A percentile compares a stretch with the other conserved stretches of the same genome.
phyloP scores from a whole-genome alignment of 1,140 invertebrate species.

The Riptortus pedestris region DNA sequence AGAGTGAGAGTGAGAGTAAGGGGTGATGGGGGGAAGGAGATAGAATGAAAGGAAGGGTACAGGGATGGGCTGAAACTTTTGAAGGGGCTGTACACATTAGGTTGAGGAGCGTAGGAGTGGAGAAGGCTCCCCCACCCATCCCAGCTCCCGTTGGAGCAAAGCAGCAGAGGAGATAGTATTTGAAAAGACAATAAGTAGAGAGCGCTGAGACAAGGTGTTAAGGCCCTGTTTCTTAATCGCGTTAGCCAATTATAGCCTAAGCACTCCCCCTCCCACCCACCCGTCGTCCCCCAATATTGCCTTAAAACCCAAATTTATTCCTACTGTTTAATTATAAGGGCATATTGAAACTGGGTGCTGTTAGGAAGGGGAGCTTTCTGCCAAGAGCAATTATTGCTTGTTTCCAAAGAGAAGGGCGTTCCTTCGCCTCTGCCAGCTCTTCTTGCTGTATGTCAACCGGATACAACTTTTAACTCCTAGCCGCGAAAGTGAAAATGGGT shows the following conservation, averaged over 20 bases:
- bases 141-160: too few species aligned
- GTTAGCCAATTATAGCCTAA: slow-evolving; percentile 28
- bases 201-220: slow-evolving; percentile 27
- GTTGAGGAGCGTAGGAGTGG: slow-evolving; percentile 5
- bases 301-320: slow-evolving; percentile 28
- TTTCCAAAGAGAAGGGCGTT: background rate
- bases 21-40: background rate
- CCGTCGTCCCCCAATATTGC: slow-evolving; percentile 24
- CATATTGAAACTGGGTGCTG: slow-evolving; percentile 23
- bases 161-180: slow-evolving; percentile 11
- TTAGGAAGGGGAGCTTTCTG: background rate
- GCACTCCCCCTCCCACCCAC: background rate
- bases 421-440: background rate
- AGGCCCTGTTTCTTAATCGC: slow-evolving; percentile 27
- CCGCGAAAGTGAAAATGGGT: too few species aligned
- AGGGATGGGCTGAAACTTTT: background rate
- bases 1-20: background rate
- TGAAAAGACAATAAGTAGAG: slow-evolving; percentile 7
- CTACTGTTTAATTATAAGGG: slow-evolving; percentile 28
- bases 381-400: slow-evolving; percentile 12
- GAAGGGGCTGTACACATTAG: background rate
- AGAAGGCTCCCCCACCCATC: too few species aligned
- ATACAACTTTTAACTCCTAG: background rate
- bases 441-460: slow-evolving; percentile 12
- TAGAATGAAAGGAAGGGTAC: background rate